Conservation (phyloP, 1,140 invertebrate genomes). For the Drosophila funebris region DNA sequence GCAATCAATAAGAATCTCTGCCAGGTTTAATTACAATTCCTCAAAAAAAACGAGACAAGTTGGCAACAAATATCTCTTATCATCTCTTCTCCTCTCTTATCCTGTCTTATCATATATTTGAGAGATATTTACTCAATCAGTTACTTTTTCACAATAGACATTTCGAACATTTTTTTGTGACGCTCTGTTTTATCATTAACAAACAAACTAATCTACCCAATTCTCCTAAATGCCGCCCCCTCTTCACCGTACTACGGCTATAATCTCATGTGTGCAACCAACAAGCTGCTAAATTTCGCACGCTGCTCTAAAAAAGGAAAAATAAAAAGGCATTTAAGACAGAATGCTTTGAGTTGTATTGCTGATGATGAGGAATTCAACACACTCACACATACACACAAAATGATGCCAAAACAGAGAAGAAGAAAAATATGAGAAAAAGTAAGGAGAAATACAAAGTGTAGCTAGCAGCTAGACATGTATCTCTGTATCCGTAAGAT, state of each 20-base stretch:
- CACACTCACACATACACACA: background rate
- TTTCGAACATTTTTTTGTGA: background rate
- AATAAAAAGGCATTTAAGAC: constrained; percentile 65
- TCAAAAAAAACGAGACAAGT: no score
- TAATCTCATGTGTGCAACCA: constrained; percentile 24
- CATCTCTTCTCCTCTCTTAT: no score
- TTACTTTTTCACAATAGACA: background rate
- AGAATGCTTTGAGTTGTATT: constrained; percentile 20
- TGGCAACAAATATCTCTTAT: no score
- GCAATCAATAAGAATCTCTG: no score
- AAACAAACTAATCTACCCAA: constrained; percentile 21
- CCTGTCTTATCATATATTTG: no score
- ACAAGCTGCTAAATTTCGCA: constrained; percentile 81
- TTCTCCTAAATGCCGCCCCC: no score
- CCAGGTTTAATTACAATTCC: no score
- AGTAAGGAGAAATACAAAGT: constrained; percentile 41
- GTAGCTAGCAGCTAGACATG: constrained; percentile 43
- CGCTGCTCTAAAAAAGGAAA: constrained; percentile 63
- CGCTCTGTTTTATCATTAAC: constrained; percentile 5
- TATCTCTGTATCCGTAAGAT: constrained; percentile 63
- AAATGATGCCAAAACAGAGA: constrained; percentile 6
- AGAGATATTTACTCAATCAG: no score
- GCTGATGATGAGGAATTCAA: constrained; percentile 35
- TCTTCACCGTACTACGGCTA: background rate
- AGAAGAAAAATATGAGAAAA: background rate